Evolutionary conservation across 2,888 invertebrate genomes (phyloP), one percentile per base, ranked within the genome.

Genomic region (Tinea pellionella): DNA sequence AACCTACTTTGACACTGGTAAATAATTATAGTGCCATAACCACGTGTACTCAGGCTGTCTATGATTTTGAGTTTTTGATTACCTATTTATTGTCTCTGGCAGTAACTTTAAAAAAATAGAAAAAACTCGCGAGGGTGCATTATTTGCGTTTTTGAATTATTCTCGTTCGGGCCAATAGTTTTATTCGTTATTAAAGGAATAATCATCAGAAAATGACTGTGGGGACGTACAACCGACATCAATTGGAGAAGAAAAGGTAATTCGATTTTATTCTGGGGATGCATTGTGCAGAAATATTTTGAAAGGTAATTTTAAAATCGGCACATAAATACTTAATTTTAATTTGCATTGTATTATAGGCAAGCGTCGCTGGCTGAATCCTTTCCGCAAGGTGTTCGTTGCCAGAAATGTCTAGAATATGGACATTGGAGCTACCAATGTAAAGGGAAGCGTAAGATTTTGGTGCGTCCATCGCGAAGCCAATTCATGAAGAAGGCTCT

Each of bases 391-490:
- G 93, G 93, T 11, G 90, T 94, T 62, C 90, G 94, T 19, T 98
- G 97, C 74, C 97, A 97, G 76, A 97, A 97, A 82, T 98, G 97
- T 73, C 82, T 97, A 57, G 94, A 96, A 78, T 92, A 92, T 71
- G 97, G 97, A 0, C 97, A 98, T 75, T 98, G 96, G 96, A 96
- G 96, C 62, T 98, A 95, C 70, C 95, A 97, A 77, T 98, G 97
- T 74, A 95, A 92, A 66, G 94, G 94, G 12, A 96, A 97, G 78
- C 89, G 97, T 63, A 97, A 97, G 82, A 94, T 93, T 77, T 85
- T 96, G 3, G 92, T 95, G 67, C 90, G 97, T 61, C 91, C 92
- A 4, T 96, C 97, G 0, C 91, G 97, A 61, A 95, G 96, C 0
- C 91, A 93, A 66, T 90, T 93, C 63, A 79, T 97, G 64, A 93